phyloP scores from a whole-genome alignment of 2,888 invertebrate species.

The Polymixis flavicincta region DNA sequence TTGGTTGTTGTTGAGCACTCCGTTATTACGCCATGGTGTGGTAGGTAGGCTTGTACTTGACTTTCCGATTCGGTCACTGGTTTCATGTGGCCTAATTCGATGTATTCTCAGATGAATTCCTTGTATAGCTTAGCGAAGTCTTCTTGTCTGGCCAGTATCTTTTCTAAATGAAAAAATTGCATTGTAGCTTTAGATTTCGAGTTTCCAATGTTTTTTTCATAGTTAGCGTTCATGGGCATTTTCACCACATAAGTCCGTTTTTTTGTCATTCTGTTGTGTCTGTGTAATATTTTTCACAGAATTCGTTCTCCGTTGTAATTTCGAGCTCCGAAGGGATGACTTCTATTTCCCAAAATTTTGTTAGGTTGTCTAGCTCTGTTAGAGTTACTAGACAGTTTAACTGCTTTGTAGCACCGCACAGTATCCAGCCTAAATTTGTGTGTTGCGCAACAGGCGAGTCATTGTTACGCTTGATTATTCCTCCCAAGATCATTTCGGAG shows the following conservation, averaged over 20 bases:
- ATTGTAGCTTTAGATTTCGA: not conserved
- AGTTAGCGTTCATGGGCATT: not conserved
- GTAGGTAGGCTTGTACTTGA: not conserved
- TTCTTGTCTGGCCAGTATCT: not conserved
- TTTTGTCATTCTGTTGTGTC: not conserved
- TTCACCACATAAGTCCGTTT: not conserved
- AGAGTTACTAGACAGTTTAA: not conserved
- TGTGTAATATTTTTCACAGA: not conserved
- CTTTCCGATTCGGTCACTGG: not conserved
- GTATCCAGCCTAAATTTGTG: not conserved
- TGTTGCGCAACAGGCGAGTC: constrained; percentile 5
- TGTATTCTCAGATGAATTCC: not conserved
- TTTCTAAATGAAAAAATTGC: not conserved
- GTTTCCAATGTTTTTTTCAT: not conserved
- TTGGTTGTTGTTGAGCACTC: not conserved
- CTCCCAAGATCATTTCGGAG: not conserved
- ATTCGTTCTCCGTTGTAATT: not conserved
- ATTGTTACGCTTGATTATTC: not conserved
- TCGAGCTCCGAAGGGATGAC: not conserved
- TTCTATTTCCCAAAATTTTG: no score
- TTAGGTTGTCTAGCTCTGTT: not conserved
- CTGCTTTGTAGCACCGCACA: constrained; percentile 6
- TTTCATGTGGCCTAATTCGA: not conserved
- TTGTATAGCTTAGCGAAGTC: not conserved
- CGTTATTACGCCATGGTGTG: not conserved